Conservation (phyloP, 1,140 invertebrate species). For the Diabrotica undecimpunctata region DNA sequence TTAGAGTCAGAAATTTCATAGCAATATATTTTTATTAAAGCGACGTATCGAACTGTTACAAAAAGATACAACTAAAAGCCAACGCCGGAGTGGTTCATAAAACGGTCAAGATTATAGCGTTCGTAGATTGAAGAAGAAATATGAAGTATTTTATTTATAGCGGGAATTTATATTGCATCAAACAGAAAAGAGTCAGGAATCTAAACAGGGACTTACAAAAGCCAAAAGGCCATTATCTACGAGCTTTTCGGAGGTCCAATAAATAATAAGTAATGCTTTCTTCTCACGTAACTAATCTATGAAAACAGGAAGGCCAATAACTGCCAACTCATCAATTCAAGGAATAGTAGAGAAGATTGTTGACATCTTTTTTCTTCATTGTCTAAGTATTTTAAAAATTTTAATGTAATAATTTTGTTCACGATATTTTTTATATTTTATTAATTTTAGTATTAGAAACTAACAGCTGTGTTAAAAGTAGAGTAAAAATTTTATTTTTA, state of each 20-base stretch:
- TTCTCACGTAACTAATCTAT: slow-evolving; percentile 46
- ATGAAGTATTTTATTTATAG: slow-evolving; percentile 12
- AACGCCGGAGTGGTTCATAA: too few species aligned
- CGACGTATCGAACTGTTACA: too few species aligned
- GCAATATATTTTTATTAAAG: too few species aligned
- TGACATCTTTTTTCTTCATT: slow-evolving; percentile 8
- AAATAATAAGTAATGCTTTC: slow-evolving; percentile 46
- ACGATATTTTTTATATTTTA: too few species aligned
- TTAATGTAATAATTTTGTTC: too few species aligned
- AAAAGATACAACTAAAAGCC: too few species aligned
- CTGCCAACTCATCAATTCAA: slow-evolving; percentile 42
- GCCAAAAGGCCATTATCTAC: slow-evolving; percentile 32
- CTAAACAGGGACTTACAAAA: slow-evolving; percentile 11
- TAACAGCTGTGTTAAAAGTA: too few species aligned
- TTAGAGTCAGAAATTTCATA: too few species aligned
- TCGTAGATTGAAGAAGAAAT: background rate
- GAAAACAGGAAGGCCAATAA: slow-evolving; percentile 43
- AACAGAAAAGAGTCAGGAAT: slow-evolving; percentile 7
- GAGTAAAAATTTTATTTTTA: too few species aligned
- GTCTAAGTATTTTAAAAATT: background rate
- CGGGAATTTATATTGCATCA: slow-evolving; percentile 9
- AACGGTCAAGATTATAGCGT: too few species aligned
- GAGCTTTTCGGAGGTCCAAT: slow-evolving; percentile 38
- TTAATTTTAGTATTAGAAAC: too few species aligned
- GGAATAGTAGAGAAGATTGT: slow-evolving; percentile 15